Conservation (phyloP, 2,113 vertebrate genomes). For the Hylia prasina region DNA sequence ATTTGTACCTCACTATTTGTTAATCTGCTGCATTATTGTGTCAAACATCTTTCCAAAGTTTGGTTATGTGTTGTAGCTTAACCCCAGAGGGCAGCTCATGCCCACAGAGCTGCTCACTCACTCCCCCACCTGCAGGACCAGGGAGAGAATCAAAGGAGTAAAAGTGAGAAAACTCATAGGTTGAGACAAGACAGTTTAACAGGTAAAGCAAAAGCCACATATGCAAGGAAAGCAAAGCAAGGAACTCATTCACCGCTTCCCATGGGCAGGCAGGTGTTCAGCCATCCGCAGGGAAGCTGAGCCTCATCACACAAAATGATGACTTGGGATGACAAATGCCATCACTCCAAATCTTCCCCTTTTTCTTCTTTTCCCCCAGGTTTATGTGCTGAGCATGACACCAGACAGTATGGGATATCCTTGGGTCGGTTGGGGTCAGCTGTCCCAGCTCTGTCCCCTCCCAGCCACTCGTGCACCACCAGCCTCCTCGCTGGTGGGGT, state of each 20-base stretch:
- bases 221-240: background rate
- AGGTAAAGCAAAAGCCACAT: background rate
- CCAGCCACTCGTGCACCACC: rapidly evolving
- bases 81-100: background rate
- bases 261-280: background rate
- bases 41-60: background rate
- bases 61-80: background rate
- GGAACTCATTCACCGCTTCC: background rate
- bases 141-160: background rate
- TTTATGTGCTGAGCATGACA: background rate
- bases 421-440: background rate
- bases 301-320: background rate
- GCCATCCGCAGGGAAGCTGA: background rate
- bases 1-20: background rate
- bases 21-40: background rate
- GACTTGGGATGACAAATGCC: background rate
- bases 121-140: too few relatives aligned
- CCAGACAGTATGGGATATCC: background rate
- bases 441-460: background rate
- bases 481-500: rapidly evolving
- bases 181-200: background rate
- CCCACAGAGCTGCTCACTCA: background rate
- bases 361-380: background rate
- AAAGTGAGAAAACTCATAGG: background rate
- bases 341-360: background rate